Evolutionary conservation across 30 jellyfish, hydroid and myxozoan species (phyloP), one percentile per base, ranked within the genome.

Genomic region (Clytia hemisphaerica): DNA sequence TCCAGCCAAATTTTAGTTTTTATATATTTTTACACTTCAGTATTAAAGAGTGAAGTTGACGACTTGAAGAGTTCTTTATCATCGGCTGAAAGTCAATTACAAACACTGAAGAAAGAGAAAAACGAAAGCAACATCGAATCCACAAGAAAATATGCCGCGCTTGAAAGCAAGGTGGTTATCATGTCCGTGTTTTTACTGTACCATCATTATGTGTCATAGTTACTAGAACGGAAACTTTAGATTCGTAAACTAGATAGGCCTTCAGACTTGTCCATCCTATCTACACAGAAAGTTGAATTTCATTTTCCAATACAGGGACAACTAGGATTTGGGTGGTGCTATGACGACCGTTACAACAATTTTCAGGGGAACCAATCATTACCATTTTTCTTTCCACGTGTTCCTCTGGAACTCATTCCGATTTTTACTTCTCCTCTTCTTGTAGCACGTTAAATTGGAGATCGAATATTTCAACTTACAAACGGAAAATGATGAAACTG

Each of bases 111-210:
- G 36, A 48, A 80, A 12, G 83, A 75, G 37, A 75, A 83, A 37
- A 70, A 76, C 28, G 84, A 66, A 40, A 93, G 81, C 31, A 86
- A 80, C 15, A 72, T 80, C 61, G 93, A 89, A 71, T 72, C 90
- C 15, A 83, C 93, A 29, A 47, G 98, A 58, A 68, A 80, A 65
- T 75, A 75, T 53, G 95, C 94, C 35, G 63, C 85, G 0, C 62
- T 89, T 9, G 94, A 87, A 75, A 80, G 94, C 94, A 80, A 87
- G 93, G 97, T 77, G n/a, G n/a, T n/a, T n/a, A n/a, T n/a, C n/a
- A n/a, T n/a, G n/a, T n/a, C n/a, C n/a, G n/a, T n/a, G n/a, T n/a
- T n/a, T n/a, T n/a, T n/a, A n/a, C n/a, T n/a, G n/a, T n/a, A n/a
- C n/a, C n/a, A n/a, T n/a, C n/a, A n/a, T 40, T 10, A 7, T 40